Evolutionary conservation across 2,797 vertebrate species (phyloP), one percentile per base, ranked within the genome.

Genomic region (Hemitrygon akajei): DNA sequence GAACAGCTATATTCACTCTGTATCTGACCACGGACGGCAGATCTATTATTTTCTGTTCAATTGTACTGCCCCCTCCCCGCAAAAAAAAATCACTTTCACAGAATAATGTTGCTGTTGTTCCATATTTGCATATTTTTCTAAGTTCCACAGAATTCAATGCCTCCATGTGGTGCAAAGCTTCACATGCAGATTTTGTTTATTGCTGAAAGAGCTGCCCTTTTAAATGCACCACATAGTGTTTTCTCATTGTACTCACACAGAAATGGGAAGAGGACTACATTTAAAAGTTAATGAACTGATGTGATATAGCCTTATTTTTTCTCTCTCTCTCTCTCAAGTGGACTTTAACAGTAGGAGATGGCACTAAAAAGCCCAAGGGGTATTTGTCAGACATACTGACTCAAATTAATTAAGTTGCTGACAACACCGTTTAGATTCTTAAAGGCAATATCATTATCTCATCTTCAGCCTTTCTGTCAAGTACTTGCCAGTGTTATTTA

Each of bases 271-370:
- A 75, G 71, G 91, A 76, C 91, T 76, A 75, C 71, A 76, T 93
- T 93, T 75, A 93, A 93, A 93, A 93, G 40, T 47, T 93, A 93
- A 93, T 93, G 71, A 93, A 93, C 91, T 93, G 91, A 93, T 93
- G 69, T 76, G 73, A 76, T 93, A 76, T 18, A 93, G 91, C 71
- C 89, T 91, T 91, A 66, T 40, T 91, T 37, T 73, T 47, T 76
- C 9, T 69, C 47, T 93, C 40, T 76, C 40, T 76, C 71, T 69
- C 47, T 93, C 40, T 76, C 71, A 30, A 76, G 91, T 93, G 91
- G 91, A 93, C 91, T 18, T 93, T 93, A 93, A 75, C 91, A 93
- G 91, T 93, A 22, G 91, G 91, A 76, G 91, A 93, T 75, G 40
- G 71, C 22, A 56, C 27, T 75, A 16, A 93, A 93, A 76, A 76